Base-by-base conservation (phyloP, 1,140 invertebrate species). In the Aphaenogaster floridana region DNA sequence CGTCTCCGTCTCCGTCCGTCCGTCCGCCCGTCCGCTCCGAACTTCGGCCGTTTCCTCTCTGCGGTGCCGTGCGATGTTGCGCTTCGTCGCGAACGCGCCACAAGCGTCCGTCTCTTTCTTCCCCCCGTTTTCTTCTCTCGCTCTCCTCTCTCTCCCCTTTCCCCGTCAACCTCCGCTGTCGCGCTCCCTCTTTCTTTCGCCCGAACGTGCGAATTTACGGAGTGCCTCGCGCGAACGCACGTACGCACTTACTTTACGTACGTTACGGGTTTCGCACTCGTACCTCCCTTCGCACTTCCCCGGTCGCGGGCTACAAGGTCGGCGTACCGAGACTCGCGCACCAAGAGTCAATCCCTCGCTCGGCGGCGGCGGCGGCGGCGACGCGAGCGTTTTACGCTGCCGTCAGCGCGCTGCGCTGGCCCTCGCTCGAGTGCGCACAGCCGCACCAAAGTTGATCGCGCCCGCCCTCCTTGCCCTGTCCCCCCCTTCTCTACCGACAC, bases 81-180 rank as follows among this genome's bases (percentile, higher is more conserved):
- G 89, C 80, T 80, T 84, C 78, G 87, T 84, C 79, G 71, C 80
- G 83, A 90, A 86, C 90, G 89, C 88, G 89, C 90, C 89, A 90
- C 89, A 13, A 21, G 6, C 17, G 28, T 13, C 11, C 11, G 36
- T 45, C 11, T 76, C 28, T 72, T 77, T 86, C 64, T 61, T 64
- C 63, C 36, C 74, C 45, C 52, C 86, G 57, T 50, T 45, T 28
- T 61, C 48, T 63, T 42, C 72, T 6, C 45, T 81, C 79, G 4
- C 63, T 59, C 74, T 80, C 61, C 61, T 54, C 39, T 54, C 0
- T 21, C 21, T 21, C 64, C 54, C 63, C 3, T 68, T 36, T 57
- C 61, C 48, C 21, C n/a, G 15, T 7, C 42, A 6, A n/a, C 28
- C n/a, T 17, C 57, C 5, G 11, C 50, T 39, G 6, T 42, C 0